Percentiles rank a stretch among this genome's conserved stretches.
Conservation (phyloP, 2,113 vertebrate species). For the Regulus satrapa region DNA sequence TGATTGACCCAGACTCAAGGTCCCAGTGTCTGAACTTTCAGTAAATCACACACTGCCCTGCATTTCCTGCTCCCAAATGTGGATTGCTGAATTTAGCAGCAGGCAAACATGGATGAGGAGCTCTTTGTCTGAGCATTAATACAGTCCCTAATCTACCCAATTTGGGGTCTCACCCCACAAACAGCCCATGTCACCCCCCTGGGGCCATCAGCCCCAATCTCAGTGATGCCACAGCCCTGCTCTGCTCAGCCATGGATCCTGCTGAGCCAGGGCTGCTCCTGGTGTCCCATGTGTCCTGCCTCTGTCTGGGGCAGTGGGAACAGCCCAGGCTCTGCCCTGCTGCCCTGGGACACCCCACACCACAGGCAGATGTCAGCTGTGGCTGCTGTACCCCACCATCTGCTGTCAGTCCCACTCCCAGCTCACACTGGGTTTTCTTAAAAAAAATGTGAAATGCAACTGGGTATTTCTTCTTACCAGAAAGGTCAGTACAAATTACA, state of each 20-base stretch:
- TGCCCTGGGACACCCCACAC: accelerated
- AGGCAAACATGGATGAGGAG: background rate
- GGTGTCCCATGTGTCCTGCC: background rate
- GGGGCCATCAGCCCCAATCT: background rate
- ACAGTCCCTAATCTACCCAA: background rate
- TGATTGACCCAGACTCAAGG: accelerated
- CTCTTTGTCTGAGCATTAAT: background rate
- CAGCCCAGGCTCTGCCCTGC: background rate
- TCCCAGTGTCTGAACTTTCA: background rate
- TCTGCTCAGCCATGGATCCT: background rate
- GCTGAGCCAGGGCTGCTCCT: background rate
- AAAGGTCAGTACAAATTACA: background rate
- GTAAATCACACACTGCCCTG: background rate
- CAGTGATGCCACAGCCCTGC: background rate
- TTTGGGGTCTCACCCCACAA: background rate
- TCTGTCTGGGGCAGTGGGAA: background rate
- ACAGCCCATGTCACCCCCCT: background rate
- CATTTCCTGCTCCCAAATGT: background rate
- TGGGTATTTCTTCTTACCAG: background rate
- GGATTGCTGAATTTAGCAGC: background rate
- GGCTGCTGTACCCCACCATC: background rate
- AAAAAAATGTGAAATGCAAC: background rate
- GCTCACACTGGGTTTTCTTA: background rate
- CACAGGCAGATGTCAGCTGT: background rate
- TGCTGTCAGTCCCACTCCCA: background rate